Conservation (phyloP, 2,888 invertebrate species). For the Agriopis aurantiaria region DNA sequence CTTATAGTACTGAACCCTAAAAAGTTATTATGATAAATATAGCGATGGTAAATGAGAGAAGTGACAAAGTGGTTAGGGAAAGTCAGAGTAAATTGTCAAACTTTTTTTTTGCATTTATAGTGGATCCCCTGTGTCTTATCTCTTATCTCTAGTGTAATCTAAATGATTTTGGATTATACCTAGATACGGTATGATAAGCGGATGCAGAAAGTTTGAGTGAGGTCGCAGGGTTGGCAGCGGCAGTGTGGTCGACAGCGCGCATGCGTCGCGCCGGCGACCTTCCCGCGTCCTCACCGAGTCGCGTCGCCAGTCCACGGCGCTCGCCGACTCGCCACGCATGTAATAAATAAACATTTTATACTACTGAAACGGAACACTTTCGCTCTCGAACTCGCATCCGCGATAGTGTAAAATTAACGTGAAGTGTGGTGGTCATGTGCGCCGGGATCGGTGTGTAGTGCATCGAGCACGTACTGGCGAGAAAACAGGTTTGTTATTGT, state of each 20-base stretch:
- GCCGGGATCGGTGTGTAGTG: conserved; percentile 49
- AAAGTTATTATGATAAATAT: too few species aligned
- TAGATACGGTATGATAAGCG: conserved; percentile 17
- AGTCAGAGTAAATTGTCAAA: too few species aligned
- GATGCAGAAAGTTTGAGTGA: conserved; percentile 53
- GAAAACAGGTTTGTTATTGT: conserved; percentile 58
- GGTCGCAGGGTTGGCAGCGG: conserved; percentile 56
- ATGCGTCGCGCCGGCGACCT: conserved; percentile 79
- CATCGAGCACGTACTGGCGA: conserved; percentile 45
- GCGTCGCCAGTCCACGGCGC: conserved; percentile 68
- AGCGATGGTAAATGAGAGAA: too few species aligned
- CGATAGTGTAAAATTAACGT: conserved; percentile 47
- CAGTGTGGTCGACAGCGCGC: conserved; percentile 66
- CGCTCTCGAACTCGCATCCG: conserved; percentile 59
- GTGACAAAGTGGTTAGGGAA: too few species aligned
- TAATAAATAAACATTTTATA: conserved; percentile 71
- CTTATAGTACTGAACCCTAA: too few species aligned
- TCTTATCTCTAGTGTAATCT: neutral
- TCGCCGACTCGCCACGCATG: conserved; percentile 77
- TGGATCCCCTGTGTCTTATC: neutral
- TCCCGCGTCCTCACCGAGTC: conserved; percentile 73
- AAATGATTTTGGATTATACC: neutral
- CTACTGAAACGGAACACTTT: conserved; percentile 60
- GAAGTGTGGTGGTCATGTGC: conserved; percentile 63
- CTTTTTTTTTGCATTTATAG: too few species aligned